Evolutionary conservation across 2,888 invertebrate species (phyloP), one percentile per base, ranked within the genome.

Genomic region (Dorcus parallelipipedus): DNA sequence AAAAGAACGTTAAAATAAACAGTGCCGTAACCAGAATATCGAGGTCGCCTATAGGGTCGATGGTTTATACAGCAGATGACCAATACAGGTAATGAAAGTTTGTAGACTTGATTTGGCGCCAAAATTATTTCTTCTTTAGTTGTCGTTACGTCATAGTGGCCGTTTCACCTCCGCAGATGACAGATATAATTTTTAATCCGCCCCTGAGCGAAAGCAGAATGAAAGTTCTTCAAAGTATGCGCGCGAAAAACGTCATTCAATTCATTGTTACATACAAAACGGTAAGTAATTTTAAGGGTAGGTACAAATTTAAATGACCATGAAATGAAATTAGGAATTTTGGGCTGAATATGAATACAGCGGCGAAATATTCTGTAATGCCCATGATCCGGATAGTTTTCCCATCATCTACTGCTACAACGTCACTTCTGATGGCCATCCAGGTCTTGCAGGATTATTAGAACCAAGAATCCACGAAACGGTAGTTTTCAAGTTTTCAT

Each of bases 241-340:
- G 52, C 7, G n/a, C 7, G 10, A 69, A 67, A 45, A 56, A 53
- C 8, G 56, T 70, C 14, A 64, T 65, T 3, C 69, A 70, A 56
- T 74, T 73, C 55, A 60, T 71, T 14, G 67, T 64, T 0, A 71
- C 70, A 9, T 74, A 73, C 49, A 51, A 60, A 47, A 61, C 62
- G 64, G 68, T 67, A 65, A 26, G 41, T 9, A 41, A 33, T n/a
- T 17, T 41, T 8, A 17, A n/a, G 8, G 20, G 9, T 9, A 1
- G 20, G 9, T 9, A 9, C 14, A 38, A 39, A 48, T 40, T 38
- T 51, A 55, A 26, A 26, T 9, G 7, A 42, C 41, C 51, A 33
- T 33, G 7, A 33, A 45, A 48, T 49, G 26, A 49, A 41, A 51
- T 14, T 26, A 70, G 70, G 60, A 65, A 20, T 74, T 73, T 61